Conservation (phyloP, 1,140 invertebrate genomes). For the Campoletis sonorensis region DNA sequence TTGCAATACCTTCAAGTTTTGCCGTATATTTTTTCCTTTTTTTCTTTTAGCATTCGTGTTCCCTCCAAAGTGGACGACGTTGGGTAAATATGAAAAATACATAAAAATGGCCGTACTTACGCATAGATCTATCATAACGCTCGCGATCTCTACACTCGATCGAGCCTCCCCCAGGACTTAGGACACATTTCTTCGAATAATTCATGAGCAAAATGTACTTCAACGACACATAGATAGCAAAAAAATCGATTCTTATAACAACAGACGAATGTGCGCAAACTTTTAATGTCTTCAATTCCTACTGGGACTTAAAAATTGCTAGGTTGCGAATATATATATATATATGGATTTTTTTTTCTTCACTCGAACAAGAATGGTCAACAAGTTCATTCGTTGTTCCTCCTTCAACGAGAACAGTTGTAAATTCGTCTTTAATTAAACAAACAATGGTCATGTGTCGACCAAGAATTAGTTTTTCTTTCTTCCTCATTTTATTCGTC, state of each 20-base stretch:
- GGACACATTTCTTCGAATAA: not conserved
- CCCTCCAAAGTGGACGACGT: not conserved
- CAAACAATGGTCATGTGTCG: not conserved
- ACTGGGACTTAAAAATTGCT: constrained; percentile 13
- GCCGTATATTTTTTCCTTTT: not conserved
- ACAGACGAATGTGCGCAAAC: not conserved
- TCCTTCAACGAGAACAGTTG: too few species aligned
- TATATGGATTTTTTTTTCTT: too few species aligned
- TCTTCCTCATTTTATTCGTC: not conserved
- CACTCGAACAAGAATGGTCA: too few species aligned
- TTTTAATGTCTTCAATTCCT: not conserved
- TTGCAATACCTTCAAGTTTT: too few species aligned
- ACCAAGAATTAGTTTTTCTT: not conserved
- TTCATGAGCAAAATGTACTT: not conserved
- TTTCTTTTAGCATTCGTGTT: not conserved
- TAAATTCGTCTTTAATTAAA: not conserved
- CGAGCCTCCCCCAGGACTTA: not conserved
- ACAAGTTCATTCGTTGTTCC: not conserved
- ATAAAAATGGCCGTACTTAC: not conserved
- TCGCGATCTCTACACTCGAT: not conserved
- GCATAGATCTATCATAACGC: not conserved
- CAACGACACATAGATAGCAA: not conserved
- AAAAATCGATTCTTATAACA: not conserved
- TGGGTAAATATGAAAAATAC: not conserved
- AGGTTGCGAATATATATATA: not conserved